Conservation (phyloP, 2,888 invertebrate genomes). For the Dolomedes plantarius region DNA sequence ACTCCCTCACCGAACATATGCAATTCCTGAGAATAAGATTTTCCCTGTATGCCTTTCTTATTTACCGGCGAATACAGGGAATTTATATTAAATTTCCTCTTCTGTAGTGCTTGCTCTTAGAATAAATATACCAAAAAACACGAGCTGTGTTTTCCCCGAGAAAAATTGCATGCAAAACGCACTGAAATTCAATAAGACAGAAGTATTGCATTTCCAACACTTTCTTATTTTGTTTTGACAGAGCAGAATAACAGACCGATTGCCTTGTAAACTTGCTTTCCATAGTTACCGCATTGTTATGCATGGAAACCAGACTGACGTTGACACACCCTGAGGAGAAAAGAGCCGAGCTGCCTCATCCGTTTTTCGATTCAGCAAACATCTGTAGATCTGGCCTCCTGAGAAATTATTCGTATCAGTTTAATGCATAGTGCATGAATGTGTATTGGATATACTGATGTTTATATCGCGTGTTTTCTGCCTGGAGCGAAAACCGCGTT, state of each 20-base stretch:
- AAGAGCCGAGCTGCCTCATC: not conserved
- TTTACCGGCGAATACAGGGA: too few relatives aligned
- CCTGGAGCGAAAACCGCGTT: not conserved
- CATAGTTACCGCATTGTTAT: slow-evolving; percentile 6
- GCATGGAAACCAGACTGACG: not conserved
- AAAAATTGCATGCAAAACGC: not conserved
- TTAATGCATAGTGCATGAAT: not conserved
- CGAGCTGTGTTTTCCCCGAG: not conserved
- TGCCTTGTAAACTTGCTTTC: not conserved
- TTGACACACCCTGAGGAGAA: not conserved
- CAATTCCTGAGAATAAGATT: too few relatives aligned
- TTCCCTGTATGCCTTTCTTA: too few relatives aligned
- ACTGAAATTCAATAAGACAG: not conserved
- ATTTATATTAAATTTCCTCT: not conserved
- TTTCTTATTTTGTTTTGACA: not conserved
- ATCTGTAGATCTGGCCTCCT: not conserved
- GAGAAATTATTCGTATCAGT: not conserved
- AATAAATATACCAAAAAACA: not conserved
- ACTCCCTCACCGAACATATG: too few relatives aligned
- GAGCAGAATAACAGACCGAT: not conserved
- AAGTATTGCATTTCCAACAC: not conserved
- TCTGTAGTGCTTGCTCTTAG: not conserved
- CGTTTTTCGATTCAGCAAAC: not conserved
- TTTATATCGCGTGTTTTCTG: not conserved
- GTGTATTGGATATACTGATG: not conserved